These are phyloP conservation scores for Porphyrio hochstetteri DNA, from an alignment of 2,113 vertebrate species.

Conservation along the genomic window DNA sequence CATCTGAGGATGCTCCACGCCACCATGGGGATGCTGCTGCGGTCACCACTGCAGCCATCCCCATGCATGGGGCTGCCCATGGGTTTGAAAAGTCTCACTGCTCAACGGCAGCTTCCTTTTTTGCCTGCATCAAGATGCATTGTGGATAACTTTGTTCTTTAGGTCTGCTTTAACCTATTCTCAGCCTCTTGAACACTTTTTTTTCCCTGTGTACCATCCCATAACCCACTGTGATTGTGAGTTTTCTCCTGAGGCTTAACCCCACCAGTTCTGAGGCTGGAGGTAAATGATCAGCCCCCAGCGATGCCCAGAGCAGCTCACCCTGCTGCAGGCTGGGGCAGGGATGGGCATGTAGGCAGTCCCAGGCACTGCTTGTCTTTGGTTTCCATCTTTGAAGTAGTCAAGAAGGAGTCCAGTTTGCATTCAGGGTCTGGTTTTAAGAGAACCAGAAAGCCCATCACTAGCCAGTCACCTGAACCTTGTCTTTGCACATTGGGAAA, in stretches of 20 bases:
- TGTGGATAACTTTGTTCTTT: background rate
- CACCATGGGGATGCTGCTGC: fast-evolving
- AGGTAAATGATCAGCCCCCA: background rate
- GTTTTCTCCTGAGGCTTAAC: background rate
- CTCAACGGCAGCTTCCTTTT: background rate
- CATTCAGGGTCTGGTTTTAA: background rate
- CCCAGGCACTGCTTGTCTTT: background rate
- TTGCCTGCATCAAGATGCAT: background rate
- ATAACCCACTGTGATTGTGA: background rate
- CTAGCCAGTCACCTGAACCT: background rate
- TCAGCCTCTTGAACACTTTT: background rate
- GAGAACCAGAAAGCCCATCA: background rate
- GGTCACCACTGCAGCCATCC: background rate
- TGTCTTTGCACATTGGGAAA: background rate
- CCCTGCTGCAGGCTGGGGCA: background rate
- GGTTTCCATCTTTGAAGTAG: background rate
- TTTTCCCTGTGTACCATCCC: background rate
- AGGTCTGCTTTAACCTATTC: background rate
- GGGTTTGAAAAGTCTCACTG: background rate
- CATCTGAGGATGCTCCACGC: background rate
- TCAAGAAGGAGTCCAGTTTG: background rate
- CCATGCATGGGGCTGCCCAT: fast-evolving
- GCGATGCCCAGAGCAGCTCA: background rate
- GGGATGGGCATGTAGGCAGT: background rate
- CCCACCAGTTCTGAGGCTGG: background rate